A percentile compares a stretch with the other conserved stretches of the same genome.
Conservation (phyloP, 2,888 invertebrate species). For the Nebria brevicollis region DNA sequence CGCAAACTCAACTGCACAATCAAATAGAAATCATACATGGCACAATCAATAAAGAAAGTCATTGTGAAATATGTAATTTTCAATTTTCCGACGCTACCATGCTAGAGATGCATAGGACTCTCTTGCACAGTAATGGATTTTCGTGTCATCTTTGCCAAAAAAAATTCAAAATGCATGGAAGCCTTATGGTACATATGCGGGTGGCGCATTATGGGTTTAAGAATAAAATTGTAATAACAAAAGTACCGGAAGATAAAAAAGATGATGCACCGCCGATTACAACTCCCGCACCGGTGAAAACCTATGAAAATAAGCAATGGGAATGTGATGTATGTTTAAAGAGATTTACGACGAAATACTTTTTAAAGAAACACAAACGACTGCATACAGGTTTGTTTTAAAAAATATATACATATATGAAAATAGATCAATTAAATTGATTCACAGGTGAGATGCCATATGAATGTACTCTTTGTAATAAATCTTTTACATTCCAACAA, state of each 20-base stretch:
- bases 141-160: slow-evolving; percentile 83
- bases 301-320: slow-evolving; percentile 81
- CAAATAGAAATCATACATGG: slow-evolving; percentile 14
- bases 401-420: neutral
- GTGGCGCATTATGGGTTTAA: slow-evolving; percentile 78
- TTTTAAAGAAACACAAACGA: slow-evolving; percentile 87
- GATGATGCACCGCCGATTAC: slow-evolving; percentile 15
- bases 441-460: slow-evolving; percentile 85
- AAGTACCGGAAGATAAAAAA: slow-evolving; percentile 23
- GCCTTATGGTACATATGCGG: slow-evolving; percentile 82
- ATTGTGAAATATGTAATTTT: slow-evolving; percentile 79
- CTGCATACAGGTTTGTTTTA: slow-evolving; percentile 76
- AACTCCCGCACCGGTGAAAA: slow-evolving; percentile 48
- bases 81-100: slow-evolving; percentile 77
- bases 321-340: slow-evolving; percentile 86
- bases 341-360: slow-evolving; percentile 89
- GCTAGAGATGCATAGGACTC: slow-evolving; percentile 77
- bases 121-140: slow-evolving; percentile 72
- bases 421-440: slow-evolving; percentile 52
- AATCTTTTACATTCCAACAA: slow-evolving; percentile 90
- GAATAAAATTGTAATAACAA: slow-evolving; percentile 47
- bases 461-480: slow-evolving; percentile 81
- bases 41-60: slow-evolving; percentile 53
- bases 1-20: slow-evolving; percentile 9
- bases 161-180: slow-evolving; percentile 83